Evolutionary conservation across 2,797 vertebrate species (phyloP), one percentile per base, ranked within the genome.

Genomic region (Melanogrammus aeglefinus): DNA sequence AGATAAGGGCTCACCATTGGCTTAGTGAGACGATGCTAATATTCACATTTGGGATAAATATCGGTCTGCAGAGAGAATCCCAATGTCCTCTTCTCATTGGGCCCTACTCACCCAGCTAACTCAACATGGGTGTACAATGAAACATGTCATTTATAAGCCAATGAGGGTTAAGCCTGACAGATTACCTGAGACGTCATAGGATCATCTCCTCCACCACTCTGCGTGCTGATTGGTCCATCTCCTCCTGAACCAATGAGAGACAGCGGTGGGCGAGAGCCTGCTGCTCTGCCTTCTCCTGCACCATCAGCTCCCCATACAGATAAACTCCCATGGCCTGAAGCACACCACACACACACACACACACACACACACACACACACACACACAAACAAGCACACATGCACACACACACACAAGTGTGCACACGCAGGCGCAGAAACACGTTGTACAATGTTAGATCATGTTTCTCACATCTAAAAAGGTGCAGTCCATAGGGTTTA

Each of bases 261-360:
- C 96, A 97, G 81, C 79, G 94, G 72, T 72, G 91, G 33, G 97
- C 97, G 38, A 99, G 93, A 78, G 94, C 93, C 91, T 98, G 98
- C 83, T 98, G 98, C 79, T 90, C 83, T 2, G 89, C 76, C 3
- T 99, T 95, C 92, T 98, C 97, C 2, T 96, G 94, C 88, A 99
- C 89, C 97, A 99, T 99, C 92, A 99, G 91, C 91, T 99, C 98
- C 35, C 97, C 97, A 0, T 98, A 99, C 70, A 99, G 95, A 90
- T 99, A 98, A 69, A 98, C 93, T 39, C 98, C 98, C 97, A 99
- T 98, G 63, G 97, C 98, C 98, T 99, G 88, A 88, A 86, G 70
- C 9, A 63, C 24, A 24, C n/a, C n/a, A n/a, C n/a, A n/a, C n/a
- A n/a, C n/a, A n/a, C n/a, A n/a, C n/a, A n/a, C n/a, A n/a, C n/a